phyloP scores from a whole-genome alignment of 2,797 vertebrate genomes.

The Rhynchonycteris naso region DNA sequence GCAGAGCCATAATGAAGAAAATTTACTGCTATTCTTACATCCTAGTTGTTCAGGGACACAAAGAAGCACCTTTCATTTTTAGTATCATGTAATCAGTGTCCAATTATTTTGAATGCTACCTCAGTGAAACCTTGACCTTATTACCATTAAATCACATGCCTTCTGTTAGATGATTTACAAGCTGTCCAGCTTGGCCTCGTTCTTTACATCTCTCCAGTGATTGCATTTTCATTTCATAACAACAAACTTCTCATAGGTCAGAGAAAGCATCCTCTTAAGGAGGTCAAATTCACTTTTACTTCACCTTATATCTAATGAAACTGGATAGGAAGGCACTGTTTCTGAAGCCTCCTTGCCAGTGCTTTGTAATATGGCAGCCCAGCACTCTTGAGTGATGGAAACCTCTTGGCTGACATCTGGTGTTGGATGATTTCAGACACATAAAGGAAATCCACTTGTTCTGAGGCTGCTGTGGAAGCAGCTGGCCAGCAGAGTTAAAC shows the following conservation, averaged over 20 bases:
- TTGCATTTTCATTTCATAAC: conserved; percentile 51
- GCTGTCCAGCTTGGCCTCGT: neutral
- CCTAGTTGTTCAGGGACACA: conserved; percentile 53
- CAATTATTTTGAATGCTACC: conserved; percentile 21
- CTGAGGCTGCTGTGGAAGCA: conserved; percentile 14
- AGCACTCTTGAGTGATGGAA: neutral
- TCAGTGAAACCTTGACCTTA: conserved; percentile 19
- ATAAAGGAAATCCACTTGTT: conserved; percentile 45
- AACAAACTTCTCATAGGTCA: conserved; percentile 35
- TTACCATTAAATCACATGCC: conserved; percentile 40
- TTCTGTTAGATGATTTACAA: conserved; percentile 38
- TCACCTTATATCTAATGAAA: conserved; percentile 44
- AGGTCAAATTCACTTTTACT: conserved; percentile 40
- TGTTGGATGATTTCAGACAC: conserved; percentile 40
- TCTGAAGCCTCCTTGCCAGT: neutral
- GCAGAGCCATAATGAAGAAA: conserved; percentile 50
- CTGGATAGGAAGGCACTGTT: neutral
- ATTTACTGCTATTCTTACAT: conserved; percentile 43
- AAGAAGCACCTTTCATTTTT: conserved; percentile 37
- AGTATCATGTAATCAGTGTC: conserved; percentile 40
- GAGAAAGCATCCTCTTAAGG: conserved; percentile 28
- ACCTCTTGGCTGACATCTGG: neutral
- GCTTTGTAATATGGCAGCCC: neutral
- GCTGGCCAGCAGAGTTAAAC: neutral
- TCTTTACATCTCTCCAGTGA: conserved; percentile 18